A percentile compares a stretch with the other conserved stretches of the same genome.
These are phyloP conservation scores for Polypedilum pembai DNA, from an alignment of 1,140 invertebrate species.

Conservation along the genomic window DNA sequence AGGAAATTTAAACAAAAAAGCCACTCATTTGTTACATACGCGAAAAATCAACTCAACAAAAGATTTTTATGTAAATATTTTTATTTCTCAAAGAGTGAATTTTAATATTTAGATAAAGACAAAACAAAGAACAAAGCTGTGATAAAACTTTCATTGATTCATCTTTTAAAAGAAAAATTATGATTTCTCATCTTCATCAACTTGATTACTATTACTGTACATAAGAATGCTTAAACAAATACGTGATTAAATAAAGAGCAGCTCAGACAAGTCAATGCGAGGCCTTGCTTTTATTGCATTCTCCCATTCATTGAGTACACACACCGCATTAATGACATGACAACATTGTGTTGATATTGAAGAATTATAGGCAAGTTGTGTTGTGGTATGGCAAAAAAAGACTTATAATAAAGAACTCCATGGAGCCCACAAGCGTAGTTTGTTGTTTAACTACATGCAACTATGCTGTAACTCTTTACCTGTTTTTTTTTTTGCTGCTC, in stretches of 20 bases:
- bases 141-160: too few species aligned
- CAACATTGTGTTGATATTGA: constrained; percentile 18
- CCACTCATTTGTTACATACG: too few species aligned
- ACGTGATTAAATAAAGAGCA: constrained; percentile 28
- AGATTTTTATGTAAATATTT: too few species aligned
- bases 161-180: neutral
- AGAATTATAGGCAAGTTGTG: constrained; percentile 17
- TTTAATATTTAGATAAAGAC: too few species aligned
- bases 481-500: neutral
- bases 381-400: constrained; percentile 5
- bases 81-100: too few species aligned
- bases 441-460: constrained; percentile 20
- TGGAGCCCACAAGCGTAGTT: constrained; percentile 15
- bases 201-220: neutral
- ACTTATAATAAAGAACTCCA: constrained; percentile 9
- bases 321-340: constrained; percentile 16
- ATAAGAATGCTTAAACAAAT: constrained; percentile 22
- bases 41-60: too few species aligned
- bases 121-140: too few species aligned
- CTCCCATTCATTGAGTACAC: constrained; percentile 21
- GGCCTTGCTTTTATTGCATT: constrained; percentile 17
- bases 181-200: neutral
- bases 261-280: constrained; percentile 1
- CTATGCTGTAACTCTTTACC: neutral
- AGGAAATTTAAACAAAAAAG: too few species aligned